Percentiles rank a stretch among this genome's conserved stretches.
Conservation (phyloP, 2,113 vertebrate genomes). For the Chloebia gouldiae region DNA sequence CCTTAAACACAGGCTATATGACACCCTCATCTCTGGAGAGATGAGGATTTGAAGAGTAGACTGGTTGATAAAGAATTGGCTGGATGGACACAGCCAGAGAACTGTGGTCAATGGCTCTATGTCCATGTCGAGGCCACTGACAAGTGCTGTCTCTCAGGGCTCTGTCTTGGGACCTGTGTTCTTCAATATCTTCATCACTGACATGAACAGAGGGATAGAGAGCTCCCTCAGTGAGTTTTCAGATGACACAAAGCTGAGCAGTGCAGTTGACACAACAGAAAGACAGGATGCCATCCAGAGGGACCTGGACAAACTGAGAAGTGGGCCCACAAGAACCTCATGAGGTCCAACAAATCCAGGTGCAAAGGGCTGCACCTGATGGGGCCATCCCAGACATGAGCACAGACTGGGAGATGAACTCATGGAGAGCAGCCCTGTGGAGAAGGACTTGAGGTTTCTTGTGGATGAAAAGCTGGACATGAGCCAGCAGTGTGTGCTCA, state of each 20-base stretch:
- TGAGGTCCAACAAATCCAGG: background rate
- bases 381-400: background rate
- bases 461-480: background rate
- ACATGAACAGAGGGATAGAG: fast-evolving
- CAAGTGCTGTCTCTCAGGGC: background rate
- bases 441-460: background rate
- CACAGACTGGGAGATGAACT: background rate
- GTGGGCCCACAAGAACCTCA: background rate
- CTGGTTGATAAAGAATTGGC: background rate
- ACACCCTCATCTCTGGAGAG: background rate
- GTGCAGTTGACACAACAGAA: background rate
- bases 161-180: background rate
- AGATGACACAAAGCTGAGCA: background rate
- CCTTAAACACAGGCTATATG: background rate
- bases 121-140: background rate
- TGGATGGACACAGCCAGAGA: background rate
- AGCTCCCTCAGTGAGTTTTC: background rate
- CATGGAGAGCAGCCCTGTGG: background rate
- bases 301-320: background rate
- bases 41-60: background rate
- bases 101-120: background rate
- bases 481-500: background rate
- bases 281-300: background rate
- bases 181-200: background rate
- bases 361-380: background rate